These are phyloP conservation scores for Eupithecia centaureata DNA, from an alignment of 2,888 invertebrate species.

Conservation along the genomic window DNA sequence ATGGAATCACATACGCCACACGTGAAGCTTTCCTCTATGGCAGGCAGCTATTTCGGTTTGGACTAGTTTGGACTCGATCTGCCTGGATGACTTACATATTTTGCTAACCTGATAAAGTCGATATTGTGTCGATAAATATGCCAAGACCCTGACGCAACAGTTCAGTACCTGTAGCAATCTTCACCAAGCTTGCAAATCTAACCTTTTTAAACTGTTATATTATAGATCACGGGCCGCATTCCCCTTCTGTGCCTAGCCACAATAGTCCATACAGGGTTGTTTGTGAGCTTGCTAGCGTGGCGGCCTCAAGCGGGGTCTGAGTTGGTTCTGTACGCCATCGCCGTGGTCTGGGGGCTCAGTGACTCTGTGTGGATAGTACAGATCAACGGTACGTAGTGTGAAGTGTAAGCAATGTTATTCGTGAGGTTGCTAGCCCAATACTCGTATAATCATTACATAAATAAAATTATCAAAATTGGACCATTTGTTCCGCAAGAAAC, in stretches of 20 bases:
- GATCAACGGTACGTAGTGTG: conserved; percentile 81
- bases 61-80: neutral
- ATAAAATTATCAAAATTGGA: too few relatives aligned
- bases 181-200: neutral
- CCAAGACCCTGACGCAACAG: neutral
- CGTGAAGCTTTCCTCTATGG: neutral
- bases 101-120: neutral
- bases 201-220: neutral
- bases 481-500: too few relatives aligned
- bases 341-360: conserved; percentile 86
- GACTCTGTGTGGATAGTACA: conserved; percentile 88
- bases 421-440: too few relatives aligned
- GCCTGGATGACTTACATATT: neutral
- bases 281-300: conserved; percentile 84
- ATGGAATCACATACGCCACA: neutral
- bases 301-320: conserved; percentile 77
- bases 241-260: conserved; percentile 85
- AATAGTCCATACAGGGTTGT: conserved; percentile 79
- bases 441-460: too few relatives aligned
- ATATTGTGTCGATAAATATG: neutral
- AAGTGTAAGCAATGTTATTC: too few relatives aligned
- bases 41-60: neutral
- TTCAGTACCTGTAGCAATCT: too few relatives aligned
- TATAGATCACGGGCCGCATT: conserved; percentile 85
- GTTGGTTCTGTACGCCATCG: conserved; percentile 81